Conservation (phyloP, 2,888 invertebrate genomes). For the Lypha dubia region DNA sequence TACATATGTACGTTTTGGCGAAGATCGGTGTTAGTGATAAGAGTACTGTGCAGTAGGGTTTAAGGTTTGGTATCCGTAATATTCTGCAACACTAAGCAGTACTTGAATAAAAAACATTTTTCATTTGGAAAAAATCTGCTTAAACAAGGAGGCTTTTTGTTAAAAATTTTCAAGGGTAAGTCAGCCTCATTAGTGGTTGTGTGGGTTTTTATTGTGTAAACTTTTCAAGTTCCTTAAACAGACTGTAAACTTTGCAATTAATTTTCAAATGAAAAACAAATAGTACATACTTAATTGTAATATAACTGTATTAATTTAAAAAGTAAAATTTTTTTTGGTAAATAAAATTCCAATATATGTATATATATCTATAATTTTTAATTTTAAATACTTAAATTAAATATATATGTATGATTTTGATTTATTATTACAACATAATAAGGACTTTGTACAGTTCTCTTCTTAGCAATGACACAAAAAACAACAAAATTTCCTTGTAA, state of each 20-base stretch:
- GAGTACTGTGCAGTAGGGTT: too few relatives aligned
- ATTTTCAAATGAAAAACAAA: not conserved
- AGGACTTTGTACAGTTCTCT: not conserved
- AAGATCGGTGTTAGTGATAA: too few relatives aligned
- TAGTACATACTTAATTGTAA: not conserved
- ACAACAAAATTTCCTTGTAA: not conserved
- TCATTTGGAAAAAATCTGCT: too few relatives aligned
- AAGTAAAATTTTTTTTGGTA: not conserved
- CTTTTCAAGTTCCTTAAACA: not conserved
- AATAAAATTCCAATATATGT: not conserved
- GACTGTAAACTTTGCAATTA: conserved; percentile 12
- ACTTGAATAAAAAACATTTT: too few relatives aligned
- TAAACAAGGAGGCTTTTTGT: too few relatives aligned
- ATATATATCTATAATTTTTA: too few relatives aligned
- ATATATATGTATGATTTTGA: conserved; percentile 19
- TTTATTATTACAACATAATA: conserved; percentile 6
- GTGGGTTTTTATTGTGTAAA: too few relatives aligned
- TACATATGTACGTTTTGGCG: too few relatives aligned
- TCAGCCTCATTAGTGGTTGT: too few relatives aligned
- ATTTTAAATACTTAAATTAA: conserved; percentile 3
- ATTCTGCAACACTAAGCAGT: too few relatives aligned
- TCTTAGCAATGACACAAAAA: not conserved
- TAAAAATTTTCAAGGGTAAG: too few relatives aligned
- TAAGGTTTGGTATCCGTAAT: too few relatives aligned
- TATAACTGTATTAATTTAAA: not conserved